phyloP scores from a whole-genome alignment of 1,140 invertebrate genomes.

The Subanguina moxae region DNA sequence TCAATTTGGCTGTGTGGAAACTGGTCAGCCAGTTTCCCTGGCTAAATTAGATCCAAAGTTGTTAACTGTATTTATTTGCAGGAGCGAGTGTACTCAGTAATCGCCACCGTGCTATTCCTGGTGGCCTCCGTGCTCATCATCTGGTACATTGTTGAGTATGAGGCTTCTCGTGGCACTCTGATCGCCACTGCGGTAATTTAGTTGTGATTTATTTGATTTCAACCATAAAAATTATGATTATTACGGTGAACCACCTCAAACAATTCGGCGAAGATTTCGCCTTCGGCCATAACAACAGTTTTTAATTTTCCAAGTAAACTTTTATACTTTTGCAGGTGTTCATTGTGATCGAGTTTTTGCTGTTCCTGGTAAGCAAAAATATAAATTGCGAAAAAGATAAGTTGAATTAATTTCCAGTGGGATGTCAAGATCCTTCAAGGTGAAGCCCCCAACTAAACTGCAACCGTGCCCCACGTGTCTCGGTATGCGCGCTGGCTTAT shows the following conservation, averaged over 20 bases:
- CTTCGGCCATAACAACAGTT: neutral
- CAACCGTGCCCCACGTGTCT: neutral
- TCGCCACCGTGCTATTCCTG: constrained; percentile 49
- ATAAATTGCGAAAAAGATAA: too few species aligned
- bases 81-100: constrained; percentile 52
- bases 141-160: constrained; percentile 45
- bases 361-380: too few species aligned
- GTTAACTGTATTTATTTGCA: too few species aligned
- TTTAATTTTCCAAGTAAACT: neutral
- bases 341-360: constrained; percentile 4
- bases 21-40: too few species aligned
- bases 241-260: too few species aligned
- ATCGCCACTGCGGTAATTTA: constrained; percentile 24
- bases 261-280: too few species aligned
- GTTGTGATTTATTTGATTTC: too few species aligned
- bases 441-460: constrained; percentile 23
- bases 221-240: too few species aligned
- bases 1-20: constrained; percentile 41
- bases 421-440: constrained; percentile 30
- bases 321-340: neutral
- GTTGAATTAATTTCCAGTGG: constrained; percentile 30
- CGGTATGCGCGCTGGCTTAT: too few species aligned
- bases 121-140: constrained; percentile 47
- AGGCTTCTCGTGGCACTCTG: constrained; percentile 37
- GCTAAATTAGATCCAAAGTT: too few species aligned